Evolutionary conservation across 2,797 vertebrate genomes (phyloP).

Genomic region (Picus viridis): DNA sequence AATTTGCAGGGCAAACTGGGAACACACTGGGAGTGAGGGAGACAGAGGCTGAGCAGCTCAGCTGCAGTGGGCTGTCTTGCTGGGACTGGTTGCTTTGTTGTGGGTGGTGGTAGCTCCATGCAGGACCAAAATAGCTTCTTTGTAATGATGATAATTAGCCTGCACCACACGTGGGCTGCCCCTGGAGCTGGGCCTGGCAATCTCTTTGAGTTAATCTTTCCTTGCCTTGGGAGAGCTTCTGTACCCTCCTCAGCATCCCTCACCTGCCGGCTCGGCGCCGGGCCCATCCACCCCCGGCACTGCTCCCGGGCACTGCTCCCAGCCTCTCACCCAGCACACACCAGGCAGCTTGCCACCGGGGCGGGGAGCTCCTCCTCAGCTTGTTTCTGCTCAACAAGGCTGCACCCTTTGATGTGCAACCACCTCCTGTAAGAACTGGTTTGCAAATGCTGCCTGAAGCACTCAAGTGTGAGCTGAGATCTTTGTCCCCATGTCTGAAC

Average conservation of each 20-base stretch:
- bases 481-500: neutral
- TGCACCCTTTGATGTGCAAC: constrained; percentile 51
- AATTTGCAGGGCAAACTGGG: accelerated
- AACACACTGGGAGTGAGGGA: neutral
- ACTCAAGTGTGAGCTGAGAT: neutral
- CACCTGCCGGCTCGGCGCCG: constrained; percentile 29
- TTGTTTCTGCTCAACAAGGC: constrained; percentile 21
- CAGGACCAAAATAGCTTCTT: constrained; percentile 51
- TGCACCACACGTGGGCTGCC: constrained; percentile 25
- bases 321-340: constrained; percentile 38
- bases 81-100: constrained; percentile 4
- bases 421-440: constrained; percentile 49
- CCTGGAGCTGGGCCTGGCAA: constrained; percentile 45
- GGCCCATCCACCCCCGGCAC: constrained; percentile 37
- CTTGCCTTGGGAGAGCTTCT: constrained; percentile 55
- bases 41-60: neutral
- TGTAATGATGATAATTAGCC: constrained; percentile 40
- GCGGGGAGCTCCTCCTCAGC: neutral
- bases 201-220: constrained; percentile 47
- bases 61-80: neutral
- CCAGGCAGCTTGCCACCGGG: constrained; percentile 40
- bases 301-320: constrained; percentile 55
- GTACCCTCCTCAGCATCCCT: constrained; percentile 46
- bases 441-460: constrained; percentile 42
- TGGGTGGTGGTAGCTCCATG: neutral